phyloP scores from a whole-genome alignment of 2,797 vertebrate genomes.

The Lacerta bilineata region DNA sequence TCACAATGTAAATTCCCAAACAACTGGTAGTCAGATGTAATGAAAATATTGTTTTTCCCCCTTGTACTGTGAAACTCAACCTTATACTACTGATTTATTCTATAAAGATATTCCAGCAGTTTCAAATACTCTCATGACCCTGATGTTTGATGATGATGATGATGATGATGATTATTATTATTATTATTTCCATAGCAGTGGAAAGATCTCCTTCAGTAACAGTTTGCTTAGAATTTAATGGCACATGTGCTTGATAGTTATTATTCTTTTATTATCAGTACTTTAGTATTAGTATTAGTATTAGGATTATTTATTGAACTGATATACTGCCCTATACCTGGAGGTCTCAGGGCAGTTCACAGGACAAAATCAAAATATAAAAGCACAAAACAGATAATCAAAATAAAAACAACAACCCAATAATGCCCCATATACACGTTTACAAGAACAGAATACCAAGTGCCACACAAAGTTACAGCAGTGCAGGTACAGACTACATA shows the following conservation, averaged over 20 bases:
- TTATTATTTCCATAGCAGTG: slow-evolving; percentile 8
- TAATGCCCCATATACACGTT: neutral
- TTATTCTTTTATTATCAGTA: too few relatives aligned
- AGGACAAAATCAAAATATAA: too few relatives aligned
- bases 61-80: slow-evolving; percentile 22
- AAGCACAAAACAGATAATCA: too few relatives aligned
- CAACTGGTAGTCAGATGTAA: too few relatives aligned
- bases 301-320: too few relatives aligned
- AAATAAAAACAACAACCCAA: too few relatives aligned
- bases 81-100: slow-evolving; percentile 22
- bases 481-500: neutral
- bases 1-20: too few relatives aligned
- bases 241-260: neutral
- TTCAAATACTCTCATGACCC: slow-evolving; percentile 24
- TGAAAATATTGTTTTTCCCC: too few relatives aligned
- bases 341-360: too few relatives aligned
- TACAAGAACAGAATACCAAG: slow-evolving; percentile 21
- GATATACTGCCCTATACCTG: too few relatives aligned
- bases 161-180: neutral
- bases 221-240: slow-evolving; percentile 35
- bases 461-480: neutral
- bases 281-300: too few relatives aligned
- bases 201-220: slow-evolving; percentile 25
- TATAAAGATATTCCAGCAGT: slow-evolving; percentile 17
- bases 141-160: slow-evolving; percentile 1